A percentile compares a stretch with the other conserved stretches of the same genome.
phyloP scores from a whole-genome alignment of 2,888 invertebrate species.

The Aphelenchoides bicaudatus region DNA sequence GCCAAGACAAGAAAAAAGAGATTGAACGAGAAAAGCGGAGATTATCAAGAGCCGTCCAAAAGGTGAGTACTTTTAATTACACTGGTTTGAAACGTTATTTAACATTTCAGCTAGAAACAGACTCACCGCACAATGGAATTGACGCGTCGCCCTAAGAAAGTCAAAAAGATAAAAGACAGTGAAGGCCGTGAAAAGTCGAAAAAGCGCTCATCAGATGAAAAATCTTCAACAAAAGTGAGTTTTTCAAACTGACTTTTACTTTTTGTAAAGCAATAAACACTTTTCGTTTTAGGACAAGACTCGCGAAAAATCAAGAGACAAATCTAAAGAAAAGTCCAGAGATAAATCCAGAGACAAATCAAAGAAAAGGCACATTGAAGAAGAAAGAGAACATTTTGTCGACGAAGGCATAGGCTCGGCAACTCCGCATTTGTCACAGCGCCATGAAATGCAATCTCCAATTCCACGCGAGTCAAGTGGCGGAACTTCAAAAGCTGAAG shows the following conservation, averaged over 20 bases:
- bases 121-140: not conserved
- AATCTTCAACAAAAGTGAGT: too few species aligned
- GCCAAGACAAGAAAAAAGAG: constrained; percentile 19
- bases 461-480: constrained; percentile 37
- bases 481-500: constrained; percentile 41
- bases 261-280: too few species aligned
- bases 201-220: constrained; percentile 4
- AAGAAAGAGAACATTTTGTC: constrained; percentile 20
- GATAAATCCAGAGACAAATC: constrained; percentile 7
- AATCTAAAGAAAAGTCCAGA: too few species aligned
- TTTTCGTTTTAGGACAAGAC: too few species aligned
- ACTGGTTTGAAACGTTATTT: too few species aligned
- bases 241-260: too few species aligned
- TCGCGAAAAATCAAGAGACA: too few species aligned
- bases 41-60: constrained; percentile 16
- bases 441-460: not conserved
- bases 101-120: too few species aligned
- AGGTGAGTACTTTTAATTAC: too few species aligned
- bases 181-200: constrained; percentile 8
- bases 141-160: not conserved
- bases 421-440: not conserved
- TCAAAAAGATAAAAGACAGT: not conserved
- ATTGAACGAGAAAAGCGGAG: constrained; percentile 20
- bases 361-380: constrained; percentile 19
- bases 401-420: constrained; percentile 7